Percentiles rank a stretch among this genome's conserved stretches.
phyloP scores from a whole-genome alignment of 2,888 invertebrate genomes.

The Xestobium rufovillosum region DNA sequence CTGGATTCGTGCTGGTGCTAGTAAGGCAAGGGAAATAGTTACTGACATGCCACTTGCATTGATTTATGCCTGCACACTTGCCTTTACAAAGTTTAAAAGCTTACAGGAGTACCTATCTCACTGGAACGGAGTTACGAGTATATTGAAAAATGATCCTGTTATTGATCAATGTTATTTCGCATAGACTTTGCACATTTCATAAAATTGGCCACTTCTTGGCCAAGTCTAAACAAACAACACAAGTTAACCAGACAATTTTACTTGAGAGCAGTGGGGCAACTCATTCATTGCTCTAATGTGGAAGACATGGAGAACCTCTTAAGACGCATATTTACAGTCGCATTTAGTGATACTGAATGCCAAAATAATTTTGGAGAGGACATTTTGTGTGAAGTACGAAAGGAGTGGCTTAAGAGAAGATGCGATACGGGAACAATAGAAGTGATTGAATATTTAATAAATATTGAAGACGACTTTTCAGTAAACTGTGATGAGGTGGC shows the following conservation, averaged over 20 bases:
- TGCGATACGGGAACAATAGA: conserved; percentile 12
- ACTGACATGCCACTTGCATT: conserved; percentile 16
- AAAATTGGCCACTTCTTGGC: conserved; percentile 6
- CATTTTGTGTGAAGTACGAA: conserved; percentile 10
- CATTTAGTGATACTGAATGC: conserved; percentile 12
- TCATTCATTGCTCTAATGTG: conserved; percentile 9
- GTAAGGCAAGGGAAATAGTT: conserved; percentile 15
- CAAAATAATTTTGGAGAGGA: conserved; percentile 8
- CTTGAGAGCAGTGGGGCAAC: conserved; percentile 10
- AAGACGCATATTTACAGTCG: conserved; percentile 10
- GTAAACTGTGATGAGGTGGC: too few relatives aligned
- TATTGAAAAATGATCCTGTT: not conserved
- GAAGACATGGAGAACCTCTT: conserved; percentile 12
- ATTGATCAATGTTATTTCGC: conserved; percentile 5
- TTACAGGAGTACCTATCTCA: conserved; percentile 5
- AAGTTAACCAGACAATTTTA: conserved; percentile 9
- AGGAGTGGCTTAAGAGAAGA: conserved; percentile 14
- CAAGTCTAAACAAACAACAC: conserved; percentile 6
- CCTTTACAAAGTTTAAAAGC: conserved; percentile 4
- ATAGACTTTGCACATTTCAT: conserved; percentile 6
- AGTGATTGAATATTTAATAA: too few relatives aligned
- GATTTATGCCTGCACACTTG: conserved; percentile 9
- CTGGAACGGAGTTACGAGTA: conserved; percentile 3
- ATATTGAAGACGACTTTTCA: too few relatives aligned
- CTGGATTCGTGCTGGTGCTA: conserved; percentile 16